Percentiles rank a stretch among this genome's conserved stretches.
Conservation (phyloP, 2,113 vertebrate species). For the Melanerpes aurifrons region DNA sequence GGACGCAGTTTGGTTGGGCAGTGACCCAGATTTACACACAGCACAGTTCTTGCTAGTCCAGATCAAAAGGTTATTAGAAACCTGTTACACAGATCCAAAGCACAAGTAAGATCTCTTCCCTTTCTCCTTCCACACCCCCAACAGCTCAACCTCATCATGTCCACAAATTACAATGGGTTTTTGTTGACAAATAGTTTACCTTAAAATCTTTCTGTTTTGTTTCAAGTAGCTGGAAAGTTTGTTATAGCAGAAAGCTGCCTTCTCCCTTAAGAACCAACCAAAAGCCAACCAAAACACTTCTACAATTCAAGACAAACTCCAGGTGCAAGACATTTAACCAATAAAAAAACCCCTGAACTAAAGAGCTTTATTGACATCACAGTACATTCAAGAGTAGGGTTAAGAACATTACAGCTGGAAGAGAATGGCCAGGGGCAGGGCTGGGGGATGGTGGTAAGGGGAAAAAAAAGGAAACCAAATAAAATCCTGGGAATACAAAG, state of each 20-base stretch:
- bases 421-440: slow-evolving; percentile 74
- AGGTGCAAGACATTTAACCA: slow-evolving; percentile 83
- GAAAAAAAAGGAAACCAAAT: slow-evolving; percentile 77
- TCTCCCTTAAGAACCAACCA: not conserved
- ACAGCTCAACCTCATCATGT: slow-evolving; percentile 52
- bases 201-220: slow-evolving; percentile 69
- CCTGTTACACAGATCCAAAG: slow-evolving; percentile 45
- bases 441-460: slow-evolving; percentile 72
- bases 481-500: slow-evolving; percentile 80
- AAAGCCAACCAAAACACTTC: not conserved
- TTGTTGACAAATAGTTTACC: slow-evolving; percentile 50
- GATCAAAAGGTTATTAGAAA: slow-evolving; percentile 52
- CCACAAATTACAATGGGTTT: slow-evolving; percentile 48
- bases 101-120: slow-evolving; percentile 53
- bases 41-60: slow-evolving; percentile 52
- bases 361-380: slow-evolving; percentile 91
- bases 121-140: slow-evolving; percentile 48
- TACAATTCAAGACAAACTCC: slow-evolving; percentile 79
- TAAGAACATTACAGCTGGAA: slow-evolving; percentile 95
- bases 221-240: slow-evolving; percentile 74
- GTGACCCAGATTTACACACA: slow-evolving; percentile 71
- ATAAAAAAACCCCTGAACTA: slow-evolving; percentile 78
- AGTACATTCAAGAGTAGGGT: slow-evolving; percentile 89
- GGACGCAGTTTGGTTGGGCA: slow-evolving; percentile 68
- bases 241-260: slow-evolving; percentile 77